Percentiles rank a stretch among this genome's conserved stretches.
phyloP scores from a whole-genome alignment of 2,888 invertebrate species.

The Portevinia maculata region DNA sequence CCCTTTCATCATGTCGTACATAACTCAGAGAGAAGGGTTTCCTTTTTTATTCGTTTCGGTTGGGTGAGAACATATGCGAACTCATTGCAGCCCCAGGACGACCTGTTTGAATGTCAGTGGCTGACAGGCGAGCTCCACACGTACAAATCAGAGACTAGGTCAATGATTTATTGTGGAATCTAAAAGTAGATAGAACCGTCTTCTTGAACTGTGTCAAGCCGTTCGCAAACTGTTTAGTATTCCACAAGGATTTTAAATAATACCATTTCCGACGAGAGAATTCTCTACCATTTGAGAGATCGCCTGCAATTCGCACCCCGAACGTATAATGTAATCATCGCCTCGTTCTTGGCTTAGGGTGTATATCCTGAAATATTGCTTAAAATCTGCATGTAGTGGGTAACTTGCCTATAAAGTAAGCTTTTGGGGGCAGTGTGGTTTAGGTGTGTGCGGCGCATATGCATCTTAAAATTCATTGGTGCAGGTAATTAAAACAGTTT shows the following conservation, averaged over 20 bases:
- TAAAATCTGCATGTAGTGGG: constrained; percentile 5
- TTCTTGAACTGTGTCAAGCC: constrained; percentile 72
- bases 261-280: constrained; percentile 63
- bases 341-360: constrained; percentile 18
- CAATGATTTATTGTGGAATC: constrained; percentile 73
- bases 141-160: constrained; percentile 74
- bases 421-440: constrained; percentile 8
- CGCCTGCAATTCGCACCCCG: constrained; percentile 62
- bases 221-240: constrained; percentile 73
- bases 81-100: constrained; percentile 37
- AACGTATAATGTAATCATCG: constrained; percentile 65
- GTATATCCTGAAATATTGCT: constrained; percentile 50
- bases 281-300: constrained; percentile 47
- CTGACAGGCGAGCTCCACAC: constrained; percentile 72
- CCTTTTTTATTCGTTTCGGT: constrained; percentile 25
- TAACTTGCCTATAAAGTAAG: background rate
- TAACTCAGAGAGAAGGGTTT: constrained; percentile 35
- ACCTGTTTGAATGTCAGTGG: constrained; percentile 73
- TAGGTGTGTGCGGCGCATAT: background rate
- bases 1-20: constrained; percentile 67
- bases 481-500: constrained; percentile 44
- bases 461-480: constrained; percentile 14
- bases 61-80: constrained; percentile 46
- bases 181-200: constrained; percentile 61
- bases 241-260: constrained; percentile 70